phyloP scores from a whole-genome alignment of 1,140 invertebrate genomes.

The Lucilia sericata region DNA sequence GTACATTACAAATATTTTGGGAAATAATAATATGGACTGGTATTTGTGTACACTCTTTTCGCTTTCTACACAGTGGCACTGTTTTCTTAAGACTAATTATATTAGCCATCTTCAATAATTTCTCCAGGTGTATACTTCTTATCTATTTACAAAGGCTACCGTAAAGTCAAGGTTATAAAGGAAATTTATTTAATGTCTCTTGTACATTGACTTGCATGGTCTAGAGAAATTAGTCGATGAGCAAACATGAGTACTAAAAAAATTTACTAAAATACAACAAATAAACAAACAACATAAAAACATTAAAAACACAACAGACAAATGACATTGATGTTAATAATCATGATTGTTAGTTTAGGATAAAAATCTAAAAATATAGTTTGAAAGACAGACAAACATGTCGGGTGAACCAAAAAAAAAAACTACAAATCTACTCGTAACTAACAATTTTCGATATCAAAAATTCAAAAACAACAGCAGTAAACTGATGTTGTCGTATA shows the following conservation, averaged over 20 bases:
- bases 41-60: too few species aligned
- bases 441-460: not conserved
- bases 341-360: conserved; percentile 38
- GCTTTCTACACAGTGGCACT: too few species aligned
- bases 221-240: conserved; percentile 38
- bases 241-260: conserved; percentile 27
- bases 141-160: conserved; percentile 38
- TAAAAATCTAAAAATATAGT: conserved; percentile 30
- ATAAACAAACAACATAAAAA: not conserved
- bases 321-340: conserved; percentile 40
- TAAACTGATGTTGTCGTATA: not conserved
- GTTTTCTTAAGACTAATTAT: too few species aligned
- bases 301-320: not conserved
- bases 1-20: not conserved
- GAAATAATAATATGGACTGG: too few species aligned
- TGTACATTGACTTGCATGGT: conserved; percentile 29
- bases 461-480: not conserved
- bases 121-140: not conserved
- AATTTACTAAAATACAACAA: not conserved
- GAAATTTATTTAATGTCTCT: conserved; percentile 42
- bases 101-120: not conserved
- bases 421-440: not conserved
- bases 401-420: too few species aligned
- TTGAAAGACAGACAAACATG: not conserved
- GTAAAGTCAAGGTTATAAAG: conserved; percentile 38